Evolutionary conservation across 2,888 invertebrate genomes (phyloP).

Genomic region (Tridacna gigas): DNA sequence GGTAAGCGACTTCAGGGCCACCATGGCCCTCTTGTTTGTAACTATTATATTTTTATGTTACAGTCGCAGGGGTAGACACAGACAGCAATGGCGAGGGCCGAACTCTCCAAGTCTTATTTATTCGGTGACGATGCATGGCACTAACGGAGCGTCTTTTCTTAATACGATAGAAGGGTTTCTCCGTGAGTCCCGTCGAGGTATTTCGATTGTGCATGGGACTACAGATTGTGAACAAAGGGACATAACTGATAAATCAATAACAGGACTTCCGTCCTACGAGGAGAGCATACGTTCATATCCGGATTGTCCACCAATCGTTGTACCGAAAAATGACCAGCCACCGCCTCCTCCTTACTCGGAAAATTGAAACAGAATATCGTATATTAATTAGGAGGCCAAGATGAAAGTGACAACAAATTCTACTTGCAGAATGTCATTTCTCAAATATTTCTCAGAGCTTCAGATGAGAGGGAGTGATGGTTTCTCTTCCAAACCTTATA

Average conservation of each 20-base stretch:
- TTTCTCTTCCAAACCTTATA: no score
- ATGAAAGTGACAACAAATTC: no score
- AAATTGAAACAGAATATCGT: background rate
- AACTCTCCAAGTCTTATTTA: slow-evolving; percentile 9
- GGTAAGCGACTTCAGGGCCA: no score
- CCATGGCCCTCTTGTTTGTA: no score
- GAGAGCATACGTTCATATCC: background rate
- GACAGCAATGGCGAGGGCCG: background rate
- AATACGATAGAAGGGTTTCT: slow-evolving; percentile 12
- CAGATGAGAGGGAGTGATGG: no score
- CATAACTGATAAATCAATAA: background rate
- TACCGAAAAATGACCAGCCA: background rate
- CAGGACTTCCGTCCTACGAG: slow-evolving; percentile 21
- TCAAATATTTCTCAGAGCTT: no score
- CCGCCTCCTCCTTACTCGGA: slow-evolving; percentile 1
- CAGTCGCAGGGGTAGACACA: background rate
- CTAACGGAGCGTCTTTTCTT: background rate
- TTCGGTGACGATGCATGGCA: slow-evolving; percentile 16
- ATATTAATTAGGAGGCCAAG: background rate
- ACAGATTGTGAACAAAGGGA: background rate
- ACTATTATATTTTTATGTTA: background rate
- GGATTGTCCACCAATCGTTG: background rate
- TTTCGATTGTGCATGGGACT: background rate
- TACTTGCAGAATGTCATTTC: no score
- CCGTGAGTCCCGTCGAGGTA: background rate